Percentiles rank a stretch among this genome's conserved stretches.
These are phyloP conservation scores for Dysidea cf. avara DNA, from an alignment of 37 sponge, comb jelly and placozoan species.

Conservation along the genomic window DNA sequence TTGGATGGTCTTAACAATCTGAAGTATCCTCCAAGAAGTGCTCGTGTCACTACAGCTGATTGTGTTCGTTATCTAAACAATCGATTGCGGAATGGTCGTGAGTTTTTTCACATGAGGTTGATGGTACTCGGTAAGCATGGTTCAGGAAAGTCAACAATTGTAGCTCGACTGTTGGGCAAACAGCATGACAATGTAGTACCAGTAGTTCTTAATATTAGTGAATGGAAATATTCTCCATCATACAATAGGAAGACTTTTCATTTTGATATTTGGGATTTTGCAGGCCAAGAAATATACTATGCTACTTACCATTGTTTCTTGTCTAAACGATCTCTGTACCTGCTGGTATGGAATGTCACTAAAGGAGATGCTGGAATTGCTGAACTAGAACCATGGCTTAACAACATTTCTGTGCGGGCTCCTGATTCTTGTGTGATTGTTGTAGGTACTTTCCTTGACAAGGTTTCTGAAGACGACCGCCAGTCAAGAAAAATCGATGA, in stretches of 20 bases:
- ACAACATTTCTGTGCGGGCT: constrained; percentile 87
- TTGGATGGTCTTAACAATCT: constrained; percentile 73
- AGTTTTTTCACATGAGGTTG: constrained; percentile 90
- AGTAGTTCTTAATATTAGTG: constrained; percentile 90
- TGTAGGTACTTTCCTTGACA: constrained; percentile 68
- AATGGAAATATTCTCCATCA: constrained; percentile 64
- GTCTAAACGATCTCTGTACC: constrained; percentile 86
- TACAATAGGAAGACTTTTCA: constrained; percentile 46
- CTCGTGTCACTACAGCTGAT: constrained; percentile 46
- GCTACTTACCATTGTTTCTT: constrained; percentile 97
- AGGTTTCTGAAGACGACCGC: constrained; percentile 2
- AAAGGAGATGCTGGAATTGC: constrained; percentile 70
- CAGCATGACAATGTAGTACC: constrained; percentile 82
- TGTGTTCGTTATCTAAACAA: constrained; percentile 82
- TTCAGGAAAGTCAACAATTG: constrained; percentile 89
- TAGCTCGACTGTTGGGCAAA: constrained; percentile 77
- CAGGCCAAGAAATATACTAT: constrained; percentile 94
- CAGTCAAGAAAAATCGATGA: background rate
- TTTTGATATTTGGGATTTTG: constrained; percentile 97
- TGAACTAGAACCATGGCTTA: constrained; percentile 89
- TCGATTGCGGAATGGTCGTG: constrained; percentile 70
- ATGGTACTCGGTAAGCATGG: constrained; percentile 86
- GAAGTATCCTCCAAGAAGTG: constrained; percentile 70
- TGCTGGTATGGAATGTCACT: constrained; percentile 81
- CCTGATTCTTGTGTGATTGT: constrained; percentile 37